Evolutionary conservation across 2,797 vertebrate species (phyloP).

Genomic region (Scolopax bukidnonensis): DNA sequence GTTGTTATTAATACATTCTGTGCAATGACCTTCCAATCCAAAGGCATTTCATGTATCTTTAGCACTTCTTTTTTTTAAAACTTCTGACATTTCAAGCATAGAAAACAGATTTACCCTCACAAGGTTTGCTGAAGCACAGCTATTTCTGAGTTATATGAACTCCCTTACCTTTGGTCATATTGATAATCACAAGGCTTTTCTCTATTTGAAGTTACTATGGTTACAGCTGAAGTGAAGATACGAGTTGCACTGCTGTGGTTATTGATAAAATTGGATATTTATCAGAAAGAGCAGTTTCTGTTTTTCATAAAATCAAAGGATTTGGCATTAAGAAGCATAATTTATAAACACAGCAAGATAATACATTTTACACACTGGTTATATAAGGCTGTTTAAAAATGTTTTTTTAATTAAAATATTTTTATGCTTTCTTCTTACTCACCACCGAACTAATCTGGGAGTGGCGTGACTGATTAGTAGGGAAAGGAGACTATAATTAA

Average conservation of each 20-base stretch:
- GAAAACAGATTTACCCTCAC: conserved; percentile 10
- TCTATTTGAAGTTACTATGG: conserved; percentile 78
- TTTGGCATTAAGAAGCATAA: neutral
- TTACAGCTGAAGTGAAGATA: conserved; percentile 68
- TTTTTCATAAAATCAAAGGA: conserved; percentile 30
- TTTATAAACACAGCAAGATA: neutral
- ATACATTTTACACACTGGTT: neutral
- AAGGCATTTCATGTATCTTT: conserved; percentile 20
- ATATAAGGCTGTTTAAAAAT: neutral
- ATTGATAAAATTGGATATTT: conserved; percentile 77
- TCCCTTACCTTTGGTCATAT: conserved; percentile 63
- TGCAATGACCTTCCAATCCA: neutral
- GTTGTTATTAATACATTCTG: neutral
- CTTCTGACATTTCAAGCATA: conserved; percentile 37
- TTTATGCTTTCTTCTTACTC: conserved; percentile 33
- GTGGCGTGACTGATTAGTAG: conserved; percentile 56
- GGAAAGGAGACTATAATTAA: conserved; percentile 55
- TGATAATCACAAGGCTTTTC: conserved; percentile 66
- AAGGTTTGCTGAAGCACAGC: conserved; percentile 36
- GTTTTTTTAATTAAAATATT: conserved; percentile 67
- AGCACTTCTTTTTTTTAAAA: neutral
- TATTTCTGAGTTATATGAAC: conserved; percentile 60
- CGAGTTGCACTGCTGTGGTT: conserved; percentile 53
- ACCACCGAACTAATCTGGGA: conserved; percentile 49
- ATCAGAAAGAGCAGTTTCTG: conserved; percentile 39